A percentile compares a stretch with the other conserved stretches of the same genome.
phyloP scores from a whole-genome alignment of 2,113 vertebrate species.

The Bos indicus region DNA sequence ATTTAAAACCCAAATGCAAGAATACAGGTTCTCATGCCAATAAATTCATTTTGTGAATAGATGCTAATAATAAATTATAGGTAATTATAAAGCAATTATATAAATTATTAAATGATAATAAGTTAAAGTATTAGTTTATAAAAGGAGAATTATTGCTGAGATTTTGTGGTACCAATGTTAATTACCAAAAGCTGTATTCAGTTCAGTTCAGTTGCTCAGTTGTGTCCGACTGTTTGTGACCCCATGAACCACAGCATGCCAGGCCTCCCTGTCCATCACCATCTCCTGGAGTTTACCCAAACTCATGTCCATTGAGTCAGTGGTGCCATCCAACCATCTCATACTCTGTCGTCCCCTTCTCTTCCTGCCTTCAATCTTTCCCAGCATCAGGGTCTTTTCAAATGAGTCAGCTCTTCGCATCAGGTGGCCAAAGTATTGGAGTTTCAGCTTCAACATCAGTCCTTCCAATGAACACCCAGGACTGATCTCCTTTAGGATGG shows the following conservation, averaged over 20 bases:
- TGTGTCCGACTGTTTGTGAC: fast-evolving
- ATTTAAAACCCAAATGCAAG: slow-evolving; percentile 71
- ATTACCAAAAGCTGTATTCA: slow-evolving; percentile 2
- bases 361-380: neutral
- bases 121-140: slow-evolving; percentile 25
- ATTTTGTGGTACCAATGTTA: slow-evolving; percentile 15
- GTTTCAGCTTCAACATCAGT: neutral
- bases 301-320: neutral
- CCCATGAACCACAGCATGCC: fast-evolving
- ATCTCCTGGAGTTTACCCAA: neutral
- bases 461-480: neutral
- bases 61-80: slow-evolving; percentile 55
- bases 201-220: neutral
- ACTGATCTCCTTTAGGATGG: neutral
- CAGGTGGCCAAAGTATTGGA: neutral
- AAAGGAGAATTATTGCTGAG: slow-evolving; percentile 20
- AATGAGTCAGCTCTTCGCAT: neutral
- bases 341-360: neutral
- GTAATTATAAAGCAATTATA: slow-evolving; percentile 73
- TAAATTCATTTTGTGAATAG: slow-evolving; percentile 69
- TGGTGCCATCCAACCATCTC: neutral
- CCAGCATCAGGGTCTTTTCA: neutral
- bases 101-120: slow-evolving; percentile 72
- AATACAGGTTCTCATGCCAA: slow-evolving; percentile 58
- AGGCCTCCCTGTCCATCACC: neutral